phyloP scores from a whole-genome alignment of 2,113 vertebrate species.

The Onychostoma macrolepis region DNA sequence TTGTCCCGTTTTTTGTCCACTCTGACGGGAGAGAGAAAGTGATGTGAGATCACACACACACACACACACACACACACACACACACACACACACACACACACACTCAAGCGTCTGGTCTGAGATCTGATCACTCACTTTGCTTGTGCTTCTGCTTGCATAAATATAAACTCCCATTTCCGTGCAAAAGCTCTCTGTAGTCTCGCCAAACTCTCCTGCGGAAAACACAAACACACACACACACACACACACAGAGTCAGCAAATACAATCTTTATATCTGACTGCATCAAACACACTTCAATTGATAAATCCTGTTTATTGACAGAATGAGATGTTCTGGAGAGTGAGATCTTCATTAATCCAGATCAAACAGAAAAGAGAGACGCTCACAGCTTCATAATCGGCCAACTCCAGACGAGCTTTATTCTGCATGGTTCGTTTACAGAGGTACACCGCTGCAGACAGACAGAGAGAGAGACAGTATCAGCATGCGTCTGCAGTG shows the following conservation, averaged over 20 bases:
- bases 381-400: slow-evolving; percentile 88
- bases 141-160: slow-evolving; percentile 92
- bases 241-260: neutral
- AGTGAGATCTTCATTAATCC: neutral
- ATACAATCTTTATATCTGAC: neutral
- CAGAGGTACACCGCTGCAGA: slow-evolving; percentile 87
- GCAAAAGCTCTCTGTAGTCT: slow-evolving; percentile 87
- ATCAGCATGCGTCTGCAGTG: neutral
- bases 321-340: neutral
- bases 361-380: neutral
- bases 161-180: slow-evolving; percentile 90
- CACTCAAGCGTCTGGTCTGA: neutral
- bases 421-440: slow-evolving; percentile 91
- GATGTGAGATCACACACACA: neutral
- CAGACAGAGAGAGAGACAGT: slow-evolving; percentile 25
- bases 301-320: neutral
- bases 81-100: neutral
- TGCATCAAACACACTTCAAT: neutral
- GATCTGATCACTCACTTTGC: slow-evolving; percentile 81
- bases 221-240: neutral
- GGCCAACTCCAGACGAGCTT: slow-evolving; percentile 86
- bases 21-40: slow-evolving; percentile 61
- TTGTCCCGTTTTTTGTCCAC: slow-evolving; percentile 91
- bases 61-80: neutral
- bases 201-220: slow-evolving; percentile 85